Evolutionary conservation across 2,888 invertebrate genomes (phyloP).

Genomic region (Rugalucina vietnamica): DNA sequence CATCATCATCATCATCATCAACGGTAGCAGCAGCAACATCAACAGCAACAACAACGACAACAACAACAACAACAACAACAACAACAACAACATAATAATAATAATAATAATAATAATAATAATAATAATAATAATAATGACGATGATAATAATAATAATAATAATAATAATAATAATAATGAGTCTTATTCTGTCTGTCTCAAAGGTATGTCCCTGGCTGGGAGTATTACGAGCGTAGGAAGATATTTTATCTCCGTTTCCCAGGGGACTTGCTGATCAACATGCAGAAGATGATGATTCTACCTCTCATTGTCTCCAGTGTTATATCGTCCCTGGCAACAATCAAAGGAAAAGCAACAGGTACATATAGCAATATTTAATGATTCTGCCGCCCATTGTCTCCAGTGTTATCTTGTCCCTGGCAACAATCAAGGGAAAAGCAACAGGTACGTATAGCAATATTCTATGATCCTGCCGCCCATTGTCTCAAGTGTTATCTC

Average conservation of each 20-base stretch:
- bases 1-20: slow-evolving; percentile 33
- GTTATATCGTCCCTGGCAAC: slow-evolving; percentile 91
- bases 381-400: too few relatives aligned
- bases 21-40: slow-evolving; percentile 23
- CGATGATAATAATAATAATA: too few relatives aligned
- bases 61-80: background rate
- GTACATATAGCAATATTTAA: too few relatives aligned
- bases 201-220: background rate
- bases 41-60: slow-evolving; percentile 10
- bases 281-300: slow-evolving; percentile 81
- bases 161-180: too few relatives aligned
- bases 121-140: too few relatives aligned
- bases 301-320: slow-evolving; percentile 88
- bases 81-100: too few relatives aligned
- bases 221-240: background rate
- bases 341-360: slow-evolving; percentile 93
- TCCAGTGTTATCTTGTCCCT: background rate
- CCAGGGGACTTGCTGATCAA: background rate
- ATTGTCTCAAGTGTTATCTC: background rate
- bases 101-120: background rate
- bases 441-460: background rate
- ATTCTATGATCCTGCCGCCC: background rate
- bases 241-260: background rate
- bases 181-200: too few relatives aligned
- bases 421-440: background rate